phyloP scores from a whole-genome alignment of 2,113 vertebrate species.

The Dromiciops gliroides region DNA sequence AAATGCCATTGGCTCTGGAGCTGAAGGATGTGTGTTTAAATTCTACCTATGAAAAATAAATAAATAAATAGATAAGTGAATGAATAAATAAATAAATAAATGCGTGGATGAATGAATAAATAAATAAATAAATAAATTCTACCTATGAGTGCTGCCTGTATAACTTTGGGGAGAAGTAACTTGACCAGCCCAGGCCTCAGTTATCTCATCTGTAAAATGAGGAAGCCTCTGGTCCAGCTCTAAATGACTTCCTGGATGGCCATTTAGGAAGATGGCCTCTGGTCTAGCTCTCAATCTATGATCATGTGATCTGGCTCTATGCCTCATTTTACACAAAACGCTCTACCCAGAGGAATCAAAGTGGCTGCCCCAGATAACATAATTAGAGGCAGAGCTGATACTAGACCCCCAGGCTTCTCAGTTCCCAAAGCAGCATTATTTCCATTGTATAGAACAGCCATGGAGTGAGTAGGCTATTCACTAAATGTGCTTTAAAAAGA shows the following conservation, averaged over 20 bases:
- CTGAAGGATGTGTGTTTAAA: too few relatives aligned
- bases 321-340: background rate
- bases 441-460: background rate
- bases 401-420: background rate
- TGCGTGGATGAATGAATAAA: too few relatives aligned
- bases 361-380: background rate
- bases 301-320: background rate
- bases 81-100: too few relatives aligned
- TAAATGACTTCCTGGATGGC: too few relatives aligned
- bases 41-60: background rate
- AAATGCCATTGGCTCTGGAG: background rate
- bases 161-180: background rate
- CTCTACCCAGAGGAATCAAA: background rate
- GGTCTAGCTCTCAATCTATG: background rate
- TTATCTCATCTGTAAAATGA: background rate
- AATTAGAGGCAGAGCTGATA: background rate
- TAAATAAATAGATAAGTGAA: too few relatives aligned
- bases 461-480: background rate
- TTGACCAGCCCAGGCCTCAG: background rate
- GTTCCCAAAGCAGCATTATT: background rate
- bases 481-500: background rate
- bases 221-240: background rate
- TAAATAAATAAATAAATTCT: too few relatives aligned
- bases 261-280: too few relatives aligned
- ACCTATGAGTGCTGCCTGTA: background rate